Evolutionary conservation across 2,888 invertebrate genomes (phyloP), one percentile per base, ranked within the genome.

Genomic region (Cacoxenus indagator): DNA sequence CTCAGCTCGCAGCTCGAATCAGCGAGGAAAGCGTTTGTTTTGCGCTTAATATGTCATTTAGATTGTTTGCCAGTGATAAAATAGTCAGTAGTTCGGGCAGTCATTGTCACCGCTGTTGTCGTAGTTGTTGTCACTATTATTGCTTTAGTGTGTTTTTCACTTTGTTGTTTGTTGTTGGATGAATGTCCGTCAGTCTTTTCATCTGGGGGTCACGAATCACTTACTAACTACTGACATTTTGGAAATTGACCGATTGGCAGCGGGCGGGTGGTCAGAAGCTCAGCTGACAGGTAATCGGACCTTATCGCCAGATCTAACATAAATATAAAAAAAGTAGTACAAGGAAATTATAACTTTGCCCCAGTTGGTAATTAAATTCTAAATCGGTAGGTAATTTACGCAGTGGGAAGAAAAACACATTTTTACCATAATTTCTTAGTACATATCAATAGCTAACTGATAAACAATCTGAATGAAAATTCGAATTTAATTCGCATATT

Each of bases 41-140:
- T 84, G 85, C 84, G 84, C 86, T 85, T 85, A 85, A 86, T 87
- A 87, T 87, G 85, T 87, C 87, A 87, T 87, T 87, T 85, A 87
- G 87, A 87, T 87, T 81, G 85, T 85, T 86, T 82, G 81, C 77
- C 75, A 68, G 68, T 76, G 87, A 87, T 87, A 87, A 85, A 76
- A 74, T 75, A 73, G 66, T 70, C 73, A n/a, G n/a, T n/a, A n/a
- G 75, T 75, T 74, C 76, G 82, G 75, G 78, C 81, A 81, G 77
- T 82, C 71, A 70, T 68, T 67, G 70, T 72, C 74, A 71, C 70
- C 67, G 64, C 62, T 68, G 61, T 70, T 64, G 69, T 68, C 64
- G 69, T 66, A 57, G 68, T 71, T 76, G 74, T 73, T 27, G 65
- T 64, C 69, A 67, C 64, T 66, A 62, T 69, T 72, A 65, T 62